Evolutionary conservation across 2,113 vertebrate genomes (phyloP), one percentile per base, ranked within the genome.

Genomic region (Echinops telfairi): DNA sequence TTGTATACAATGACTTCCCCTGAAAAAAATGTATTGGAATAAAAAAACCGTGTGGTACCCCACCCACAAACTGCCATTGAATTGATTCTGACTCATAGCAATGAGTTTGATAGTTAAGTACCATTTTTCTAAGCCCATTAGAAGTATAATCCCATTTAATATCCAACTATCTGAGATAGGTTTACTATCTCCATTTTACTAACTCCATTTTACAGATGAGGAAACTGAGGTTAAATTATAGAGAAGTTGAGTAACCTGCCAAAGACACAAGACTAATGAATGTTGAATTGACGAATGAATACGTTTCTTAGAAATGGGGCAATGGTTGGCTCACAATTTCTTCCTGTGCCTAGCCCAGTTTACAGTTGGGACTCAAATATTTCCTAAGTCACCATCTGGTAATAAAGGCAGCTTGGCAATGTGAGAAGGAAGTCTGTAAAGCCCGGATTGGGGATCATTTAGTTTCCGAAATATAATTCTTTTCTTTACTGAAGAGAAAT

Each of bases 211-310:
- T 81, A 89, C 31, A 92, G 31, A 73, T 43, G 36, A 93, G n/a
- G 43, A 94, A 76, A 93, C 68, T 89, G 33, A 91, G 31, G 64
- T 90, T 62, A 80, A 80, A 47, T 90, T 90, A 83, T 19, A 92
- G 47, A 92, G 57, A 89, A 84, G 47, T n/a, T 94, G 64, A 70
- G 25, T 84, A 70, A 85, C 14, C 75, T 89, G 71, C 43, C 22
- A 84, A 27, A 7, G n/a, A 78, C 89, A 86, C 40, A 86, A 3
- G 60, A 20, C 29, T 85, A 92, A 16, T 70, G 73, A 91, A 68
- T 62, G 31, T 62, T 89, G 68, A 94, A 91, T 73, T 88, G 81
- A 78, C 66, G 76, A 85, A 88, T 9, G 23, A 84, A 31, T 92
- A 40, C 22, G 7, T 90, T 87, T 89, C 58, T 89, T 84, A 89